Percentiles rank a stretch among this genome's conserved stretches.
Conservation (phyloP, 2,888 invertebrate genomes). For the Plagodis dolabraria region DNA sequence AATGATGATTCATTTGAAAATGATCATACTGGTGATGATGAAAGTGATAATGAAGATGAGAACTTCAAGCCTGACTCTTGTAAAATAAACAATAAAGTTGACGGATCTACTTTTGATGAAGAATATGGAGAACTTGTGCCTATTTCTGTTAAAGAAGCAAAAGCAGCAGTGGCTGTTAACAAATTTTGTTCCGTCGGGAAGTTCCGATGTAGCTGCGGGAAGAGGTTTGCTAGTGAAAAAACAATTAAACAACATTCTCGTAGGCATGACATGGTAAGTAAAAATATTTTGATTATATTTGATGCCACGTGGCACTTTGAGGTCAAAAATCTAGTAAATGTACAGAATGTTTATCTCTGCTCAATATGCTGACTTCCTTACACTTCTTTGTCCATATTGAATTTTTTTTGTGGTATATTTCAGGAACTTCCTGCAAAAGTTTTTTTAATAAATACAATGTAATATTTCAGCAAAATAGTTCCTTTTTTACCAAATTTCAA, state of each 20-base stretch:
- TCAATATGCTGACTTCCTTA: no score
- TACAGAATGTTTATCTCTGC: no score
- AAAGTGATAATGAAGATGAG: conserved; percentile 24
- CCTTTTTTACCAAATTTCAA: no score
- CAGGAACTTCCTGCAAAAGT: no score
- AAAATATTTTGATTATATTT: no score
- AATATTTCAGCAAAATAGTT: no score
- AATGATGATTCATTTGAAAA: conserved; percentile 1
- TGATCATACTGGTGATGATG: conserved; percentile 33
- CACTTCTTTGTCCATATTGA: no score
- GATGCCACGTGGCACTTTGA: no score
- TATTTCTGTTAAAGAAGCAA: conserved; percentile 65
- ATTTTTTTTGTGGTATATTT: no score
- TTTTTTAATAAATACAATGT: no score
- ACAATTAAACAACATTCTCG: conserved; percentile 60
- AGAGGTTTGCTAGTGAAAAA: conserved; percentile 56
- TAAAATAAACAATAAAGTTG: conserved; percentile 44
- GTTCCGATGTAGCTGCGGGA: conserved; percentile 62
- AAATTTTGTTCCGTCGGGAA: conserved; percentile 61
- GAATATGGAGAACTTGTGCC: conserved; percentile 71
- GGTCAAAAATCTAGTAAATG: background rate
- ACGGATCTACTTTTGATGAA: conserved; percentile 62
- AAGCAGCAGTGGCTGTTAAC: conserved; percentile 65
- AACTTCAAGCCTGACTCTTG: conserved; percentile 10
- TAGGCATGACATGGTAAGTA: conserved; percentile 72